Evolutionary conservation across 2,113 vertebrate species (phyloP).

Genomic region (Hoplias malabaricus): DNA sequence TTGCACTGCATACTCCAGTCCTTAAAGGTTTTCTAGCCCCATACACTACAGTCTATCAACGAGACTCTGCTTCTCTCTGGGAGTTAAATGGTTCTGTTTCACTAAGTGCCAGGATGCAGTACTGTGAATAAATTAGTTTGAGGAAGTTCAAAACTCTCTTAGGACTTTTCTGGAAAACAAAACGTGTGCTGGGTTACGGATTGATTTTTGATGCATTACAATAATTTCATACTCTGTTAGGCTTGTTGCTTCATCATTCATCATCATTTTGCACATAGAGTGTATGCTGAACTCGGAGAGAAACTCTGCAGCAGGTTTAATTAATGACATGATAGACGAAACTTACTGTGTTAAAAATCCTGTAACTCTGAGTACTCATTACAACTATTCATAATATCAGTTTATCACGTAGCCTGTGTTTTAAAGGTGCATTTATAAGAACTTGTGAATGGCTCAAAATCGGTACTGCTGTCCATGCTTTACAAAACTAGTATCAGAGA

Average conservation of each 20-base stretch:
- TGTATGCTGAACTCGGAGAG: neutral
- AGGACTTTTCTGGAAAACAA: conserved; percentile 23
- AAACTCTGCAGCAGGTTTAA: neutral
- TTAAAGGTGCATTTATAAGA: neutral
- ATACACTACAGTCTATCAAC: conserved; percentile 18
- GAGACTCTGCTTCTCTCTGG: conserved; percentile 24
- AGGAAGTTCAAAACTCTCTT: conserved; percentile 18
- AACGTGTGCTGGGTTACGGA: conserved; percentile 1
- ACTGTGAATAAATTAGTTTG: conserved; percentile 37
- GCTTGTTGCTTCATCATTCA: neutral
- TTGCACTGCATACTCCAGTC: neutral
- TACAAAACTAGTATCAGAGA: neutral
- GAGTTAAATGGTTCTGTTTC: conserved; percentile 45
- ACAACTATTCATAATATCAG: neutral
- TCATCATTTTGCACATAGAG: neutral
- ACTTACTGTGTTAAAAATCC: neutral
- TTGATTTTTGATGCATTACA: conserved; percentile 15
- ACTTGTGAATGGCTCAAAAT: neutral
- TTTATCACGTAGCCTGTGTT: neutral
- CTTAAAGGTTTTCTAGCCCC: conserved; percentile 7
- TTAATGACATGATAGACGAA: neutral
- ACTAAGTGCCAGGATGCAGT: conserved; percentile 35
- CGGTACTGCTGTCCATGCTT: neutral
- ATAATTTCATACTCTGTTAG: conserved; percentile 4
- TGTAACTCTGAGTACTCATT: neutral